phyloP scores from a whole-genome alignment of 2,888 invertebrate species.

The Acrobasis consociella region DNA sequence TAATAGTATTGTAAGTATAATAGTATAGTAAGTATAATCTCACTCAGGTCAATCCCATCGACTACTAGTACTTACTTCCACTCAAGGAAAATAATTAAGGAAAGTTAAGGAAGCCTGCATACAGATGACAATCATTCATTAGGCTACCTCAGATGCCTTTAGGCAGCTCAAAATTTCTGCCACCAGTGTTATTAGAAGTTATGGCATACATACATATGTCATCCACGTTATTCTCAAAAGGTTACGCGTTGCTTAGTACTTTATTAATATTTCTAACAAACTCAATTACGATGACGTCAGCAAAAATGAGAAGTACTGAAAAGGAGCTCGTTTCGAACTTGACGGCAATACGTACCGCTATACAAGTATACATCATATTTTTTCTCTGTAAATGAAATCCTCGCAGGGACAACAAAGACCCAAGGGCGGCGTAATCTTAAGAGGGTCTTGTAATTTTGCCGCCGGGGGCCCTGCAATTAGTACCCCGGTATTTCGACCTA shows the following conservation, averaged over 20 bases:
- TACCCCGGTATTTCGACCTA: constrained; percentile 33
- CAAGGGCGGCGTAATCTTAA: constrained; percentile 38
- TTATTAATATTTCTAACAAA: constrained; percentile 23
- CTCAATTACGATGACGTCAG: constrained; percentile 44
- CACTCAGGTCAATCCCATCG: too few relatives aligned
- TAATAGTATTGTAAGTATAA: too few relatives aligned
- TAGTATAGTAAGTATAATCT: too few relatives aligned
- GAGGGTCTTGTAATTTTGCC: constrained; percentile 46
- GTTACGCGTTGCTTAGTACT: not conserved
- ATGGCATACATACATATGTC: too few relatives aligned
- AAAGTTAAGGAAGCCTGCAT: too few relatives aligned
- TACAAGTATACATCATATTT: constrained; percentile 32
- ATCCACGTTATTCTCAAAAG: not conserved
- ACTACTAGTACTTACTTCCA: too few relatives aligned
- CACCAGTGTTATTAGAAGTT: too few relatives aligned
- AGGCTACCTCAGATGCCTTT: too few relatives aligned
- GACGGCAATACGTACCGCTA: constrained; percentile 37
- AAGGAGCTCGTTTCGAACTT: constrained; percentile 37
- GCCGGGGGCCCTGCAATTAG: constrained; percentile 44
- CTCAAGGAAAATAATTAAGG: too few relatives aligned
- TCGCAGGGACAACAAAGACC: constrained; percentile 36
- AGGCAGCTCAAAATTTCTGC: too few relatives aligned
- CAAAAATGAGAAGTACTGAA: constrained; percentile 35
- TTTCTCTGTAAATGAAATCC: constrained; percentile 33
- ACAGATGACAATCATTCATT: too few relatives aligned